Conservation (phyloP, 2,888 invertebrate species). For the Reticulitermes lucifugus region DNA sequence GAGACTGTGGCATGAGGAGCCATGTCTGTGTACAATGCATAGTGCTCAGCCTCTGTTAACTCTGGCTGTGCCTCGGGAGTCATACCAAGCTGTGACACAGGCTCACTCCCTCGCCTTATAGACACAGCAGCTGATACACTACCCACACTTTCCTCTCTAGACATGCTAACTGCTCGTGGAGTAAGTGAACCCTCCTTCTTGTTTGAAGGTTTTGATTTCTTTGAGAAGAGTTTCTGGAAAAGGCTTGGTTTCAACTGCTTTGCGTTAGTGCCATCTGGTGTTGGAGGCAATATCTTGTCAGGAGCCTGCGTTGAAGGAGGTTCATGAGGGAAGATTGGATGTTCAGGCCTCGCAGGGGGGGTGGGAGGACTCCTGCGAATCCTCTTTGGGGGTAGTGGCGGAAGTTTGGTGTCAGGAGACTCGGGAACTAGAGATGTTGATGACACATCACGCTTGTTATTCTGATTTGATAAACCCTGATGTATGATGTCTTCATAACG, state of each 20-base stretch:
- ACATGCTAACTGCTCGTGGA: constrained; percentile 27
- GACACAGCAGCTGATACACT: constrained; percentile 39
- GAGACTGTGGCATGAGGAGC: constrained; percentile 89
- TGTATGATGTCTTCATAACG: constrained; percentile 73
- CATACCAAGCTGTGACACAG: not conserved
- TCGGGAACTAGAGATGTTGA: constrained; percentile 54
- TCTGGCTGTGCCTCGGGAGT: constrained; percentile 65
- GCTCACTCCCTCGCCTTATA: constrained; percentile 42
- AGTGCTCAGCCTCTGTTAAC: constrained; percentile 88
- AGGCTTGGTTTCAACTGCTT: constrained; percentile 54
- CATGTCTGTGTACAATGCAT: constrained; percentile 86
- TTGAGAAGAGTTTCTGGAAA: constrained; percentile 55
- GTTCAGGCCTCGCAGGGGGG: constrained; percentile 52
- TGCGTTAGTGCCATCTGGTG: constrained; percentile 30
- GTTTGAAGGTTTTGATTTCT: constrained; percentile 48
- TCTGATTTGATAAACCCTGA: constrained; percentile 59
- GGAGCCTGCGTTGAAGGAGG: constrained; percentile 36
- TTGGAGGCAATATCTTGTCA: constrained; percentile 45
- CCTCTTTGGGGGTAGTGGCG: constrained; percentile 86
- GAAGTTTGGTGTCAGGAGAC: constrained; percentile 72
- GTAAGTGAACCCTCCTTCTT: constrained; percentile 31
- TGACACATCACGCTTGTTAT: constrained; percentile 46
- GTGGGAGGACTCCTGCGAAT: constrained; percentile 57
- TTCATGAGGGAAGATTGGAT: constrained; percentile 3
- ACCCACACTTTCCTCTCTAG: constrained; percentile 45